A percentile compares a stretch with the other conserved stretches of the same genome.
These are phyloP conservation scores for Catostylus mosaicus DNA, from an alignment of 30 jellyfish, hydroid and myxozoan species.

Conservation along the genomic window DNA sequence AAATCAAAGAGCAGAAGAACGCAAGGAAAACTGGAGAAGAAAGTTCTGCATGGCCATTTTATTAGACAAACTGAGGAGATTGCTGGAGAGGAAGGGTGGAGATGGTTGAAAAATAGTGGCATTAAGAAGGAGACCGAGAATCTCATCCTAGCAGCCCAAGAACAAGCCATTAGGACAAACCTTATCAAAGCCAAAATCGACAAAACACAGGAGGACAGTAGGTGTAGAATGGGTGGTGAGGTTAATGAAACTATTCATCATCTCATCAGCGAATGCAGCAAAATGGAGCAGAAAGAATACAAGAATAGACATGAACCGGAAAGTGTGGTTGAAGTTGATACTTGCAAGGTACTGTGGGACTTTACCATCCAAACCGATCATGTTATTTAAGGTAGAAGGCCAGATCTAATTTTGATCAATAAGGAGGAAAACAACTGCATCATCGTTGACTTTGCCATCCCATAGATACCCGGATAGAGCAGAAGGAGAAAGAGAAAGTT, in stretches of 20 bases:
- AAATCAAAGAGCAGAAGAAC: slow-evolving; percentile 19
- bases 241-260: slow-evolving; percentile 45
- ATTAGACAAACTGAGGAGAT: slow-evolving; percentile 10
- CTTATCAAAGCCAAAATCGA: slow-evolving; percentile 40
- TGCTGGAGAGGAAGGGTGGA: slow-evolving; percentile 26
- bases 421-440: too few species aligned
- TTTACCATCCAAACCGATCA: too few species aligned
- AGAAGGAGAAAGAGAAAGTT: too few species aligned
- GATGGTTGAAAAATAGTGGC: slow-evolving; percentile 19
- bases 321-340: too few species aligned
- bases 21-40: slow-evolving; percentile 30
- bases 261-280: slow-evolving; percentile 47
- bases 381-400: too few species aligned
- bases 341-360: too few species aligned
- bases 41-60: too few species aligned
- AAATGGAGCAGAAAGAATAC: too few species aligned
- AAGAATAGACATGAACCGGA: too few species aligned
- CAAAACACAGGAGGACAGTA: slow-evolving; percentile 45
- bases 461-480: too few species aligned
- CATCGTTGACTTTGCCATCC: too few species aligned
- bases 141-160: slow-evolving; percentile 52
- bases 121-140: slow-evolving; percentile 37
- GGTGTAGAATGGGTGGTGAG: slow-evolving; percentile 33
- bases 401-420: too few species aligned
- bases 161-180: slow-evolving; percentile 55